Conservation (phyloP, 1,140 invertebrate species). For the Monomorium pharaonis region DNA sequence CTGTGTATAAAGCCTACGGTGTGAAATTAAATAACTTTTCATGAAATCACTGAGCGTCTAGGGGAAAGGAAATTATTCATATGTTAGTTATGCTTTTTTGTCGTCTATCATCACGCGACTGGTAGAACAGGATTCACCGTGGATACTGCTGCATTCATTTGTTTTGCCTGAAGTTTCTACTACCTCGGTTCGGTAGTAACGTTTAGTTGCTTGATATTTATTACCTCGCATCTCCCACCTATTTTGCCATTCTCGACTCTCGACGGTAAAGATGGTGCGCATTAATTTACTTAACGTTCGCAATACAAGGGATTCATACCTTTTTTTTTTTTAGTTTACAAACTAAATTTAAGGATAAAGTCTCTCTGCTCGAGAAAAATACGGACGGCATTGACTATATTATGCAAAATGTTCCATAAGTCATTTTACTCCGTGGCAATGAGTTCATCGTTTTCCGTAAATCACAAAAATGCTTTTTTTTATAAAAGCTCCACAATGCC, state of each 20-base stretch:
- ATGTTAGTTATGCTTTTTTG: neutral
- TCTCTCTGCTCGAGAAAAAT: neutral
- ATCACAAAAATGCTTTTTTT: slow-evolving; percentile 8
- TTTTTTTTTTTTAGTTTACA: slow-evolving; percentile 48
- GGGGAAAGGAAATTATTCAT: slow-evolving; percentile 25
- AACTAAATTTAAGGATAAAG: slow-evolving; percentile 27
- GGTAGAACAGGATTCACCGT: slow-evolving; percentile 2
- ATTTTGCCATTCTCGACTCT: slow-evolving; percentile 29
- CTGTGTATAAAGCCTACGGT: neutral
- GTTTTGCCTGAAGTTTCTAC: slow-evolving; percentile 35
- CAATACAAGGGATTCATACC: neutral
- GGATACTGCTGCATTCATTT: slow-evolving; percentile 7
- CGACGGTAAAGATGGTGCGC: slow-evolving; percentile 22
- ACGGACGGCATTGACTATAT: slow-evolving; percentile 18
- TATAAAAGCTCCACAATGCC: neutral
- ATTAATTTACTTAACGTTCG: slow-evolving; percentile 45
- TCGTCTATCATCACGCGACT: slow-evolving; percentile 1
- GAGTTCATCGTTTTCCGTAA: slow-evolving; percentile 25
- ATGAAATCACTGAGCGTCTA: slow-evolving; percentile 21
- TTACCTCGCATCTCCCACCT: slow-evolving; percentile 8
- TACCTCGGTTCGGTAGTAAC: slow-evolving; percentile 9
- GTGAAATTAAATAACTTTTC: slow-evolving; percentile 38
- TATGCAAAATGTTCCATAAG: slow-evolving; percentile 27
- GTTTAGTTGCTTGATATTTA: slow-evolving; percentile 39
- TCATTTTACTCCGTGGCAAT: neutral